Conservation (phyloP, 2,113 vertebrate species). For the Ptilorrhoa leucosticta region DNA sequence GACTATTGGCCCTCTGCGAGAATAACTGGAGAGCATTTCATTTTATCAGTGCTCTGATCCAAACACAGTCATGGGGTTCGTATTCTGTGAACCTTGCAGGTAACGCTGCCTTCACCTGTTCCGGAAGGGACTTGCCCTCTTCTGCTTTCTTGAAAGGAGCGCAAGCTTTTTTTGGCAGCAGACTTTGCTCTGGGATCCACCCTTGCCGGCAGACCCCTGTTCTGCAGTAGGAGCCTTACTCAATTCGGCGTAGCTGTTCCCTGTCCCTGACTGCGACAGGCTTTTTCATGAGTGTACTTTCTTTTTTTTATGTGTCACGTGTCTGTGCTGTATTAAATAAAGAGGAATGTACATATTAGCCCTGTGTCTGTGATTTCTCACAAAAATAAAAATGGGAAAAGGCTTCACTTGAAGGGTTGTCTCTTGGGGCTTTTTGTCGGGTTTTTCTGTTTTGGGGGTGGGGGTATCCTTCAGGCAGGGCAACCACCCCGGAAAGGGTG, state of each 20-base stretch:
- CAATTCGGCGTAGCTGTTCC: constrained; percentile 59
- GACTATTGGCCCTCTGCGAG: background rate
- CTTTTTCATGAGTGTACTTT: constrained; percentile 71
- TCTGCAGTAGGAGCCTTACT: constrained; percentile 73
- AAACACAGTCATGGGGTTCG: background rate
- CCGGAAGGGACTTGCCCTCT: background rate
- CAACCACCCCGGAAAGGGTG: rapidly evolving
- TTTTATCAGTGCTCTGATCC: background rate
- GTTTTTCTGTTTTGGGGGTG: background rate
- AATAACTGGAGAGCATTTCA: background rate
- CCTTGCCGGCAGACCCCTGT: constrained; percentile 57
- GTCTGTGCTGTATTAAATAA: constrained; percentile 81
- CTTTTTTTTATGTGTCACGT: constrained; percentile 69
- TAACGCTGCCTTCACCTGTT: background rate
- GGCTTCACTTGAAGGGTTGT: background rate
- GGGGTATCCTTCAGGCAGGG: background rate
- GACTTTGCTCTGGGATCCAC: constrained; percentile 62
- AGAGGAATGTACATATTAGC: constrained; percentile 77
- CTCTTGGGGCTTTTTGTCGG: background rate
- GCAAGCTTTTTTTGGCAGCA: constrained; percentile 40
- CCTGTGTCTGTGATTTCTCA: background rate
- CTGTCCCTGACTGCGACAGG: constrained; percentile 67
- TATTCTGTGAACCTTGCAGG: background rate
- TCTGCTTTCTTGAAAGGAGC: background rate
- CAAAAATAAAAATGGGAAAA: background rate